Conservation (phyloP, 2,888 invertebrate species). For the Tetanocera ferruginea region DNA sequence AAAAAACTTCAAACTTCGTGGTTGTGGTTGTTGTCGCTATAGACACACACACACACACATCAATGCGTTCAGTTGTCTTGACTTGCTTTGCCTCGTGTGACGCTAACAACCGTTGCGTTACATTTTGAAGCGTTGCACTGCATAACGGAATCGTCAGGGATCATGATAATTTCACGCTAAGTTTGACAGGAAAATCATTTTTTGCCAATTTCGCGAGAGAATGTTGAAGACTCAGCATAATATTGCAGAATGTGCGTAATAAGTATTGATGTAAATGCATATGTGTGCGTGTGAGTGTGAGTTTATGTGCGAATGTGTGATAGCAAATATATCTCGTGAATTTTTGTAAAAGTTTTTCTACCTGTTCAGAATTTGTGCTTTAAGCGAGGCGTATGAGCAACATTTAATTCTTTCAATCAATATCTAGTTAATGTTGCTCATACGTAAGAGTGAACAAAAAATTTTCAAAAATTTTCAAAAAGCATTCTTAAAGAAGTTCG, state of each 20-base stretch:
- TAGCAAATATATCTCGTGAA: too few species aligned
- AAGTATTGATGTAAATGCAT: background rate
- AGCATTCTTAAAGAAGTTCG: background rate
- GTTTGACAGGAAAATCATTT: slow-evolving; percentile 43
- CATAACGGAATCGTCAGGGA: slow-evolving; percentile 23
- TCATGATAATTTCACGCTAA: slow-evolving; percentile 50
- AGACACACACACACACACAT: slow-evolving; percentile 36
- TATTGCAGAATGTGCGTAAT: slow-evolving; percentile 11
- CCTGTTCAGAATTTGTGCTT: background rate
- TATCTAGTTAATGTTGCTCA: too few species aligned
- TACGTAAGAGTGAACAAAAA: too few species aligned
- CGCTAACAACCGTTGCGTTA: background rate
- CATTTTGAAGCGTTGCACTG: background rate
- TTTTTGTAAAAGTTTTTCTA: background rate
- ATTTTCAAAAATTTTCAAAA: background rate
- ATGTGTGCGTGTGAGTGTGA: background rate
- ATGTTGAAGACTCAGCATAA: background rate
- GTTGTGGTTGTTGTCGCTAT: background rate
- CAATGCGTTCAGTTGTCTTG: background rate
- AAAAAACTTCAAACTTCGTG: background rate
- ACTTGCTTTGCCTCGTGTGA: background rate
- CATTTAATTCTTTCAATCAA: background rate
- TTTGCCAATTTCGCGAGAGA: background rate
- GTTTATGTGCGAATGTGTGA: background rate
- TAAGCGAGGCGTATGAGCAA: background rate